Conservation (phyloP, 2,797 vertebrate genomes). For the Chelidonichthys spinosus region DNA sequence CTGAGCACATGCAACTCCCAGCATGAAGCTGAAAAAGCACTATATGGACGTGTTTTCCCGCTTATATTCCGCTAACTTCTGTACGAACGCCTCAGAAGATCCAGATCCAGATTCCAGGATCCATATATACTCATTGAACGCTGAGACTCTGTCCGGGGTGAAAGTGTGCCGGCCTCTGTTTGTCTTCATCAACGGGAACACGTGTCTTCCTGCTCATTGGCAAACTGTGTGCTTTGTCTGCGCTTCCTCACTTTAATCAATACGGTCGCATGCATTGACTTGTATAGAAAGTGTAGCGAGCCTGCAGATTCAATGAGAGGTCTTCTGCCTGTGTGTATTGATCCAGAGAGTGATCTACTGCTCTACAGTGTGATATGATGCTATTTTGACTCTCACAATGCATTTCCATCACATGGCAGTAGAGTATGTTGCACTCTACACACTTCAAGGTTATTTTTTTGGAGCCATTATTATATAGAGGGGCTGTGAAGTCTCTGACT, state of each 20-base stretch:
- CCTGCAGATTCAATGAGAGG: conserved; percentile 40
- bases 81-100: conserved; percentile 13
- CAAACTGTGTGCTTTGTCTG: conserved; percentile 24
- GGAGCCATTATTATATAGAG: too few species aligned
- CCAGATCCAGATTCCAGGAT: conserved; percentile 51
- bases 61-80: conserved; percentile 36
- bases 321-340: conserved; percentile 24
- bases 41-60: not conserved
- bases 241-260: conserved; percentile 44
- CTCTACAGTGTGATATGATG: not conserved
- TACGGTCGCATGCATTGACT: conserved; percentile 52
- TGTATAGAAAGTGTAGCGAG: conserved; percentile 44
- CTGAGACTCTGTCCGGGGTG: conserved; percentile 26
- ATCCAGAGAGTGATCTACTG: conserved; percentile 27
- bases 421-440: not conserved
- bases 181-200: conserved; percentile 60
- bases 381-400: conserved; percentile 21
- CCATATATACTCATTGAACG: conserved; percentile 48
- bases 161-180: conserved; percentile 28
- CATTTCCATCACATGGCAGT: conserved; percentile 6
- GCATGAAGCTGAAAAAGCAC: too few species aligned
- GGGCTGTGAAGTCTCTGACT: too few species aligned
- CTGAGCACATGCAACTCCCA: too few species aligned
- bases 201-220: conserved; percentile 47
- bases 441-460: not conserved